Base-by-base conservation (phyloP, 2,888 invertebrate species). In the Mesorhabditis sp. region DNA sequence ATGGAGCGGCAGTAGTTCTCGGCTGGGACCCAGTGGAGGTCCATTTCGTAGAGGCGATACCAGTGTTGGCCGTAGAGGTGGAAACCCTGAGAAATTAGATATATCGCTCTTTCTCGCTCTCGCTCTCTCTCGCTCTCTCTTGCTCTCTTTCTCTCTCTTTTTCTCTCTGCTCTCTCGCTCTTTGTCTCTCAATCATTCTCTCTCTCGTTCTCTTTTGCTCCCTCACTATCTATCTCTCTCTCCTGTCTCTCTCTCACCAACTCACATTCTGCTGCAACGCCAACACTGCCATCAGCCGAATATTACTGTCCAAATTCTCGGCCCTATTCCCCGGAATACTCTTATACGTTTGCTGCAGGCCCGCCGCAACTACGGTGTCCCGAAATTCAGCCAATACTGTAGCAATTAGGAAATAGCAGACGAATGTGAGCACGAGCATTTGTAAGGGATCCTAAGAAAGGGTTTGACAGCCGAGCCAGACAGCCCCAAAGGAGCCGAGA, bases 11-110 rank as follows among this genome's bases (percentile, higher is more conserved):
- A 83, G 66, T 82, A 82, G 62, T 83, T 83, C 69, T 83, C 83
- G 1, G 83, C 83, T 45, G 81, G 80, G 64, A 82, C 76, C 83
- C 83, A 83, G 78, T 79, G 79, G 61, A 83, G 66, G 69, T 83
- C 83, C 7, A 75, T 69, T 66, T 83, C 81, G 72, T 82, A 83
- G 58, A 83, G 74, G 65, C 74, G 74, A 70, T 83, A 83, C 80
- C 80, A 83, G 72, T 80, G 74, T 61, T 76, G 76, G 62, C 74
- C 75, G 72, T 77, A 82, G 65, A 83, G 74, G 65, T 79, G 75
- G 83, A 83, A 83, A 7, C 79, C 79, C 79, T 79, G 68, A 45
- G 71, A 70, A 7, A 62, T 67, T 62, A 67, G 58, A 62, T 69
- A 50, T 67, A 50, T 43, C 61, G 15, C 42, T 66, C 50, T 28